phyloP scores from a whole-genome alignment of 2,797 vertebrate species.

The Phoebastria nigripes region DNA sequence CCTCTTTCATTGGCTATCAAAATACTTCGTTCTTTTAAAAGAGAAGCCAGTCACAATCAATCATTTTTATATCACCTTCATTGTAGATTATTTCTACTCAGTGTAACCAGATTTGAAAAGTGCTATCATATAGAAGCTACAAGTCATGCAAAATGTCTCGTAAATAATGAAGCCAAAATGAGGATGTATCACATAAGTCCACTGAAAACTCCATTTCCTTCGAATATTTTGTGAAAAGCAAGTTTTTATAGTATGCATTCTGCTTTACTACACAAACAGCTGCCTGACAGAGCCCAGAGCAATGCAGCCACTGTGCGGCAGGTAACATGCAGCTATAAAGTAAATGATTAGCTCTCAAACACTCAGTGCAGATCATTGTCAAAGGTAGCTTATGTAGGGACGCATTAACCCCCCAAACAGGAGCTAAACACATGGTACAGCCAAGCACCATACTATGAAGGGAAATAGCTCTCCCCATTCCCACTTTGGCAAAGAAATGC shows the following conservation, averaged over 20 bases:
- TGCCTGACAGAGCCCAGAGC: not conserved
- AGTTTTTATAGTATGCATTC: not conserved
- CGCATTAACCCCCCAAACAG: not conserved
- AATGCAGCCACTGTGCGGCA: not conserved
- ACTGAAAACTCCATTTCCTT: conserved; percentile 25
- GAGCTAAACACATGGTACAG: not conserved
- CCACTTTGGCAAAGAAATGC: not conserved
- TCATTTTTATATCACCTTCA: conserved; percentile 32
- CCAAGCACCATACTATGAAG: not conserved
- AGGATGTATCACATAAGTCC: not conserved
- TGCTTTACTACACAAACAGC: not conserved
- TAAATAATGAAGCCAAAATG: conserved; percentile 45
- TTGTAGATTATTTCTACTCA: conserved; percentile 12
- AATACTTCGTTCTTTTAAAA: conserved; percentile 25
- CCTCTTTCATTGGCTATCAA: conserved; percentile 14
- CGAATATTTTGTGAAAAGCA: not conserved
- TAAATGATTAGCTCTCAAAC: not conserved
- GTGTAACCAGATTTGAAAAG: conserved; percentile 22
- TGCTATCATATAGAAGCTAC: not conserved
- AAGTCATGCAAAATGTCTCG: conserved; percentile 21
- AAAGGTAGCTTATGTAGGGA: not conserved
- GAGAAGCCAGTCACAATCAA: not conserved
- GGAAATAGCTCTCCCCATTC: not conserved
- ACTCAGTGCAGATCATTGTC: not conserved
- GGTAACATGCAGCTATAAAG: not conserved